Evolutionary conservation across 2,888 invertebrate genomes (phyloP).

Genomic region (Tenthredo livida): DNA sequence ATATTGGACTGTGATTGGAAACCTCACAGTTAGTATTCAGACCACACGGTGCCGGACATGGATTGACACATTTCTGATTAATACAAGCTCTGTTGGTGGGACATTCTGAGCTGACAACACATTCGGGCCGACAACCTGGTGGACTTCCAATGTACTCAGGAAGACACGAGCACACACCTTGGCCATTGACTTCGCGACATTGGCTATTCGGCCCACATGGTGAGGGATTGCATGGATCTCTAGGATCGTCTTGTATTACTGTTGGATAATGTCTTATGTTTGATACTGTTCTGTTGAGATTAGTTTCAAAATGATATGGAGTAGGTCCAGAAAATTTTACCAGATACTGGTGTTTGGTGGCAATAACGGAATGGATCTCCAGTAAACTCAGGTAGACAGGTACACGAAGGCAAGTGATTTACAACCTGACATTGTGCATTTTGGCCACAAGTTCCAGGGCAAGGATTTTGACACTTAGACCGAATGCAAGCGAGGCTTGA

Average conservation of each 20-base stretch:
- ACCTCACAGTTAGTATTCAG: conserved; percentile 86
- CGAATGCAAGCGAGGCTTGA: conserved; percentile 79
- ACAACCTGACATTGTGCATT: conserved; percentile 80
- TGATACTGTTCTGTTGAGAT: conserved; percentile 50
- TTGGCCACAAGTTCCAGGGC: conserved; percentile 79
- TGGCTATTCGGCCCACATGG: conserved; percentile 92
- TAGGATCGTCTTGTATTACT: conserved; percentile 61
- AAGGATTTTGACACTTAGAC: conserved; percentile 80
- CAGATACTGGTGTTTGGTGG: conserved; percentile 62
- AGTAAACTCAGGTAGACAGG: conserved; percentile 66
- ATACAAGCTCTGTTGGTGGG: conserved; percentile 89
- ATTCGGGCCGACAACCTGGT: conserved; percentile 92
- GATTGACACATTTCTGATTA: conserved; percentile 89
- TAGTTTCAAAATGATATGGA: not conserved
- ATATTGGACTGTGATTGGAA: conserved; percentile 89
- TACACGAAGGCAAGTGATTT: conserved; percentile 57
- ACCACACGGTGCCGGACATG: conserved; percentile 91
- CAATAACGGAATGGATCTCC: conserved; percentile 79
- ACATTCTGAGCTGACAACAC: conserved; percentile 89
- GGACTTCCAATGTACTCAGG: conserved; percentile 89
- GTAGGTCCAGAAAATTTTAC: conserved; percentile 21
- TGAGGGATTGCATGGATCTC: conserved; percentile 86
- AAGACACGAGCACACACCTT: conserved; percentile 90
- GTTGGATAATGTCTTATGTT: conserved; percentile 18
- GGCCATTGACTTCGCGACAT: conserved; percentile 87